phyloP scores from a whole-genome alignment of 2,113 vertebrate species.

The Ceyx cyanopectus region DNA sequence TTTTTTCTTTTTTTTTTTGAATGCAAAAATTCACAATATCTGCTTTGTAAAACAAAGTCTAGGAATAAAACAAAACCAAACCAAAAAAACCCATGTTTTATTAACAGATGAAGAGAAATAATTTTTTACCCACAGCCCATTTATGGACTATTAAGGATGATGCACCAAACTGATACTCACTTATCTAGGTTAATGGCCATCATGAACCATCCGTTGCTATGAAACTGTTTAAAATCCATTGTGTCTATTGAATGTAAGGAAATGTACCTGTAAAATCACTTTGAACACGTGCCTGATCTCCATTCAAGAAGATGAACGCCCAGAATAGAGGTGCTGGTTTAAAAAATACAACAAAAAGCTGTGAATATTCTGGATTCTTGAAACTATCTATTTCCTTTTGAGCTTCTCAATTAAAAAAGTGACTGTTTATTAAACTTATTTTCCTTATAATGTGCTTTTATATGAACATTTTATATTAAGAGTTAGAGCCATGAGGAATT shows the following conservation, averaged over 20 bases:
- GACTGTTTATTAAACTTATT: background rate
- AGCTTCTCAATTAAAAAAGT: background rate
- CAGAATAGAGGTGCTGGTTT: background rate
- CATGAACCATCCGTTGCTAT: conserved; percentile 44
- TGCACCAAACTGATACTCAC: conserved; percentile 18
- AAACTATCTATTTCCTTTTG: background rate
- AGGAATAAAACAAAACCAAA: background rate
- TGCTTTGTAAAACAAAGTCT: background rate
- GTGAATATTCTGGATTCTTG: background rate
- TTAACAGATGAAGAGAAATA: conserved; percentile 7
- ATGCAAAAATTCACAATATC: background rate
- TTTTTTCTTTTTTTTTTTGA: background rate
- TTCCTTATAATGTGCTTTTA: background rate
- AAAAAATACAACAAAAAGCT: background rate
- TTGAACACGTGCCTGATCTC: conserved; percentile 5
- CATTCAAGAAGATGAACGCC: background rate
- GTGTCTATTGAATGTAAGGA: conserved; percentile 47
- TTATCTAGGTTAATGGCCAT: conserved; percentile 46
- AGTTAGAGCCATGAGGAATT: background rate
- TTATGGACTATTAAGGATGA: conserved; percentile 9
- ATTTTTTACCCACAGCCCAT: background rate
- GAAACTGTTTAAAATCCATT: conserved; percentile 64
- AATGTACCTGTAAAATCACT: conserved; percentile 39
- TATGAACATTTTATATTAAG: background rate
- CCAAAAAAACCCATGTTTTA: background rate